Base-by-base conservation (phyloP, 2,888 invertebrate species). In the Ariolimax columbianus region DNA sequence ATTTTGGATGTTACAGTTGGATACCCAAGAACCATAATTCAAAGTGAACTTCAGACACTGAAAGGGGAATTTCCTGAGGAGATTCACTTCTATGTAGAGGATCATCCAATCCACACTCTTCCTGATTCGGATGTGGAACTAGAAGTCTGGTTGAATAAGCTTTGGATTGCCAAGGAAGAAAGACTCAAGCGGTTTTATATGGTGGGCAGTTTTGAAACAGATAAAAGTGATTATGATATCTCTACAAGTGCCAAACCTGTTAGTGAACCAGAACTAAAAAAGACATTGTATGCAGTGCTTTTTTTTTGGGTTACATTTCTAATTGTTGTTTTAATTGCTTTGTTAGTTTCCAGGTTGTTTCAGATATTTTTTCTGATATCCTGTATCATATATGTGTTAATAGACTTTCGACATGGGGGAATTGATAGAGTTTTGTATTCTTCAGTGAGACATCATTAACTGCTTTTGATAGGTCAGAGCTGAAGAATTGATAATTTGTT, bases 1-100 rank as follows among this genome's bases (percentile, higher is more conserved):
- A 95, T 98, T n/a, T 97, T 97, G 93, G 97, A 98, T 93, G 95
- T 97, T 88, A 97, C 97, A 0, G 95, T 98, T n/a, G 97, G 96
- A 0, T 98, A 97, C 94, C 97, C 97, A 9, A 96, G 95, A 88
- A 95, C 95, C 26, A 94, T 96, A 55, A 97, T 97, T 0, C 97
- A 97, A 93, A 96, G 96, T 38, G 97, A 98, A 94, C 93, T 95
- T 38, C 96, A 97, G 91, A 94, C 97, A 77, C 91, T 97, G 14
- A 94, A 94, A 33, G 97, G 97, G 17, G 95, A 95, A 84, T 95
- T 97, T 91, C 97, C 97, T 0, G 95, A 95, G 87, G 96, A 96
- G 92, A 96, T 97, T 23, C 96, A 97, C 93, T 96, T 97, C 92
- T 95, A 96, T 94, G 96, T 97, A 87, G 96, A 96, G 92, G 95